These are phyloP conservation scores for Cheirogaleus major DNA, from an alignment of 2,797 vertebrate species.

Conservation along the genomic window DNA sequence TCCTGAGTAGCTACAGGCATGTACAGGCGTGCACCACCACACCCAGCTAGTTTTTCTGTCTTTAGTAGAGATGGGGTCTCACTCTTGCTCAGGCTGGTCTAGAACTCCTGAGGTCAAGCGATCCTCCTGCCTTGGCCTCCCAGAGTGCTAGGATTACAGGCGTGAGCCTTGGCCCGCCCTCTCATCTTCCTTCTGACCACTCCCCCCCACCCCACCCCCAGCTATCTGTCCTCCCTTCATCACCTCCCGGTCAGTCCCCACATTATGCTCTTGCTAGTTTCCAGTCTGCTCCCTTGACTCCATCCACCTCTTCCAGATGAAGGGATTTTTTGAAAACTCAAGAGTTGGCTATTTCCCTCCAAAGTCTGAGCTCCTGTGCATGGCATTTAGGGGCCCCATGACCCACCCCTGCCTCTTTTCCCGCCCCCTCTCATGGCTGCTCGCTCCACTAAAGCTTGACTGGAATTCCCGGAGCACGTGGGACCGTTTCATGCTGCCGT, in stretches of 20 bases:
- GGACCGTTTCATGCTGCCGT: rapidly evolving
- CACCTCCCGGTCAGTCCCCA: not conserved
- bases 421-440: not conserved
- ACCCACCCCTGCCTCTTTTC: not conserved
- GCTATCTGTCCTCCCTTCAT: not conserved
- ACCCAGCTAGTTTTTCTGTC: no score
- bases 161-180: not conserved
- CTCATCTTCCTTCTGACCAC: not conserved
- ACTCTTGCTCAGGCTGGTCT: no score
- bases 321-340: not conserved
- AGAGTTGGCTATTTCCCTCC: not conserved
- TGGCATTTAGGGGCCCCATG: not conserved
- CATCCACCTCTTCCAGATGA: not conserved
- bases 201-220: not conserved
- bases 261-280: not conserved
- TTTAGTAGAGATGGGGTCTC: no score
- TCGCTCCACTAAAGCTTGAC: not conserved
- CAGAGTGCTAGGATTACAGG: no score
- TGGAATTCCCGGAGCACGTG: rapidly evolving
- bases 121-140: no score
- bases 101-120: no score
- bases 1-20: no score
- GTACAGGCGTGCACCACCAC: no score
- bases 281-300: not conserved
- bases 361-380: not conserved